These are phyloP conservation scores for Cotesia vestalis DNA, from an alignment of 1,140 invertebrate species.

Conservation along the genomic window DNA sequence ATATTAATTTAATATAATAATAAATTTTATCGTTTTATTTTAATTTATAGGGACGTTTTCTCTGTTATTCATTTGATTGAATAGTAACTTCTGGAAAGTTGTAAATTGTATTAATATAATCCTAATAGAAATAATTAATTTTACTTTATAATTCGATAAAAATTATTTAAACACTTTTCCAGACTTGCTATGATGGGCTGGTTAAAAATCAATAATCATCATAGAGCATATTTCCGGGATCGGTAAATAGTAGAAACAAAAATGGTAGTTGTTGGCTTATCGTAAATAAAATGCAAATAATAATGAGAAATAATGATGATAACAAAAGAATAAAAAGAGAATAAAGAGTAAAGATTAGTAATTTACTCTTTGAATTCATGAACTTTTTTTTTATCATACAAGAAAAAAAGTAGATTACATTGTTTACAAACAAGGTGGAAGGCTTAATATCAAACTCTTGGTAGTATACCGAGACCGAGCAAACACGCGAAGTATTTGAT, in stretches of 20 bases:
- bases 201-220: constrained; percentile 56
- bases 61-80: constrained; percentile 24
- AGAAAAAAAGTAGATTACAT: neutral
- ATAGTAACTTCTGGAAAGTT: too few relatives aligned
- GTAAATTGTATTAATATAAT: too few relatives aligned
- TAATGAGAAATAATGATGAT: neutral
- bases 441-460: too few relatives aligned
- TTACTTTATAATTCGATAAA: constrained; percentile 32
- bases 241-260: constrained; percentile 50
- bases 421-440: too few relatives aligned
- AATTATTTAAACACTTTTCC: constrained; percentile 55
- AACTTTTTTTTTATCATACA: neutral
- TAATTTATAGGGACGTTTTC: constrained; percentile 11
- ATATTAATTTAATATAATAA: constrained; percentile 11
- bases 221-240: constrained; percentile 45
- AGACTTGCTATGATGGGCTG: constrained; percentile 52
- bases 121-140: constrained; percentile 17
- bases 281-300: neutral
- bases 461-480: too few relatives aligned
- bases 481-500: too few relatives aligned
- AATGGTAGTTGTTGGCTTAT: constrained; percentile 39
- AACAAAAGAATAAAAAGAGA: constrained; percentile 4
- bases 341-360: neutral
- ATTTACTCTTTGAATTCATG: too few relatives aligned
- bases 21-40: neutral